These are phyloP conservation scores for Ormyrus pomaceus DNA, from an alignment of 2,888 invertebrate species.

Conservation along the genomic window DNA sequence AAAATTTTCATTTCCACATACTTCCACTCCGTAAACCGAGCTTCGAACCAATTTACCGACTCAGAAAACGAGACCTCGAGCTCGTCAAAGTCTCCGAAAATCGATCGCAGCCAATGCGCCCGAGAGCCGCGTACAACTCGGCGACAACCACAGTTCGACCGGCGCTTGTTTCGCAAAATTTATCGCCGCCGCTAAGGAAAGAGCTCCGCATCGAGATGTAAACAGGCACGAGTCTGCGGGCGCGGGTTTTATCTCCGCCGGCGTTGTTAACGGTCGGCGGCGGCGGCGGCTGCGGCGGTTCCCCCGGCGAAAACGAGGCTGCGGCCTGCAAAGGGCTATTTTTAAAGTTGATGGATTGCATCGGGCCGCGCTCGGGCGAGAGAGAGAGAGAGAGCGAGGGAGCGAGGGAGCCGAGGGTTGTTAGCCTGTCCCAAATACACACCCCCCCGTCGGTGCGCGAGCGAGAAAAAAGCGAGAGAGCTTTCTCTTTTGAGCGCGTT, in stretches of 20 bases:
- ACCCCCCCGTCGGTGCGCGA: too few relatives aligned
- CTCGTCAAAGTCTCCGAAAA: too few relatives aligned
- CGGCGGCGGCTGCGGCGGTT: background rate
- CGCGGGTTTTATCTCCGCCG: slow-evolving; percentile 14
- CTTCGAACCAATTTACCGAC: too few relatives aligned
- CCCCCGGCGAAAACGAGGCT: background rate
- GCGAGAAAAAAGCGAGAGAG: background rate
- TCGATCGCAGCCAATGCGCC: too few relatives aligned
- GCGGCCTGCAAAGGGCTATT: slow-evolving; percentile 35
- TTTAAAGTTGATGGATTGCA: slow-evolving; percentile 56
- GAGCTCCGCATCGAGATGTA: slow-evolving; percentile 9
- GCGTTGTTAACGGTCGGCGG: background rate
- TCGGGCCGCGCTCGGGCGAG: slow-evolving; percentile 12
- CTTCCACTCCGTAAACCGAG: too few relatives aligned
- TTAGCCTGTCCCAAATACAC: slow-evolving; percentile 46
- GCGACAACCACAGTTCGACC: background rate
- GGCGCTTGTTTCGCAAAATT: too few relatives aligned
- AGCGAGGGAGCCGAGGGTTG: slow-evolving; percentile 8
- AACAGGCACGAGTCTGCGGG: background rate
- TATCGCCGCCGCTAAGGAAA: background rate
- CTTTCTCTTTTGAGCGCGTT: background rate
- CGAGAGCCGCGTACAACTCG: background rate
- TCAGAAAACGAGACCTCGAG: too few relatives aligned
- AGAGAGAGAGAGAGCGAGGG: too few relatives aligned
- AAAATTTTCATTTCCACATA: too few relatives aligned